Percentiles rank a stretch among this genome's conserved stretches.
These are phyloP conservation scores for Xanthorhoe designata DNA, from an alignment of 2,888 invertebrate genomes.

Conservation along the genomic window DNA sequence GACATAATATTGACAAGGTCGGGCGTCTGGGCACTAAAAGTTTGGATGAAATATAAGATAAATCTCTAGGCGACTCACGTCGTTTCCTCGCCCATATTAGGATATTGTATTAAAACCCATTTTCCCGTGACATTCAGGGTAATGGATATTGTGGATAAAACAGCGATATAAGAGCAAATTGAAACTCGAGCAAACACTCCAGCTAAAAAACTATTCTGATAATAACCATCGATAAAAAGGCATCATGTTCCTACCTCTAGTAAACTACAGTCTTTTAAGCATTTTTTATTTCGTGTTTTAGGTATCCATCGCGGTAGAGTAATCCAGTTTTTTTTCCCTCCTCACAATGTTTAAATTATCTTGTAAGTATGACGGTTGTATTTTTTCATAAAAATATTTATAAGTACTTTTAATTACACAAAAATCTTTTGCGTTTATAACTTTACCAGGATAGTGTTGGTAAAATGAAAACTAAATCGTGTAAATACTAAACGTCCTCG, in stretches of 20 bases:
- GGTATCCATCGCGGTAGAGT: no score
- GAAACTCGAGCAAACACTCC: constrained; percentile 26
- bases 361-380: no score
- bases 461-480: not conserved
- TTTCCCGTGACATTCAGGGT: constrained; percentile 37
- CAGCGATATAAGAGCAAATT: constrained; percentile 24
- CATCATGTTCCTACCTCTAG: not conserved
- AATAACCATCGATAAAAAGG: not conserved
- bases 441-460: not conserved
- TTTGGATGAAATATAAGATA: constrained; percentile 57
- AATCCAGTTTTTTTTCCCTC: no score
- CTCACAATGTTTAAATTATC: no score
- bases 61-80: constrained; percentile 53
- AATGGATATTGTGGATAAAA: constrained; percentile 43
- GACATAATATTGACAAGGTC: constrained; percentile 50
- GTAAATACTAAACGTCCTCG: constrained; percentile 5
- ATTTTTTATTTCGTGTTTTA: no score
- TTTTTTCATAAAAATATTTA: not conserved
- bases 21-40: constrained; percentile 52
- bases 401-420: not conserved
- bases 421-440: not conserved
- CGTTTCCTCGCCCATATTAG: constrained; percentile 31
- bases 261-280: not conserved
- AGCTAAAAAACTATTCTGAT: not conserved
- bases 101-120: constrained; percentile 35